Conservation (phyloP, 2,888 invertebrate genomes). For the Drepana falcataria region DNA sequence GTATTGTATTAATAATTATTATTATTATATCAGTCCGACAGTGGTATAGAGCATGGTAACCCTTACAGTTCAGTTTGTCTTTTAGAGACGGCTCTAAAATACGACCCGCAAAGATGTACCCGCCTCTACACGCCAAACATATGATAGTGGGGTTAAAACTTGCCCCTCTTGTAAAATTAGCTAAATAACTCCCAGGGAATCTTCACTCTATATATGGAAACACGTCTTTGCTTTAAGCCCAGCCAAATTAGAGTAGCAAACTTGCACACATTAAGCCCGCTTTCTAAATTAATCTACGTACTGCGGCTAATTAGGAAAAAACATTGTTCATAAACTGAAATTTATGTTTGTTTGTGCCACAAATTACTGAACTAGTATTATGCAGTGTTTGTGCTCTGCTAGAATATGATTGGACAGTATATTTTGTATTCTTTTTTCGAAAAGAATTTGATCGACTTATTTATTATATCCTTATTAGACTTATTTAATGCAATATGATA, state of each 20-base stretch:
- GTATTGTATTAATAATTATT: too few relatives aligned
- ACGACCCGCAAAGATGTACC: constrained; percentile 9
- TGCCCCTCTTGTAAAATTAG: constrained; percentile 68
- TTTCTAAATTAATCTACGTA: constrained; percentile 64
- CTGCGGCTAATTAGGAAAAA: constrained; percentile 56
- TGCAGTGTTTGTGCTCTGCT: constrained; percentile 9
- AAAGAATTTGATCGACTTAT: too few relatives aligned
- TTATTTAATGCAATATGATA: too few relatives aligned
- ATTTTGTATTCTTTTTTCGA: too few relatives aligned
- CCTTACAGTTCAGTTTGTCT: constrained; percentile 12
- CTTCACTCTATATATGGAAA: constrained; percentile 53
- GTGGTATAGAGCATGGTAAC: constrained; percentile 2
- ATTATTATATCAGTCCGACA: background rate
- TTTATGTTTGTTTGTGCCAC: constrained; percentile 29
- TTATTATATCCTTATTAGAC: too few relatives aligned
- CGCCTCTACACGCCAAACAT: constrained; percentile 53
- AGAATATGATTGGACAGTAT: background rate
- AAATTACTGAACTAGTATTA: constrained; percentile 12
- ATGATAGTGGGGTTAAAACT: constrained; percentile 63
- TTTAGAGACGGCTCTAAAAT: constrained; percentile 12
- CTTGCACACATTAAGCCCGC: constrained; percentile 53
- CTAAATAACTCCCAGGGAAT: constrained; percentile 63
- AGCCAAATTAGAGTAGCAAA: constrained; percentile 56
- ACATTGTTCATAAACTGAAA: constrained; percentile 39
- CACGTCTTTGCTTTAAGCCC: constrained; percentile 72